Evolutionary conservation across 2,113 vertebrate species (phyloP).

Genomic region (Heterocephalus glaber): DNA sequence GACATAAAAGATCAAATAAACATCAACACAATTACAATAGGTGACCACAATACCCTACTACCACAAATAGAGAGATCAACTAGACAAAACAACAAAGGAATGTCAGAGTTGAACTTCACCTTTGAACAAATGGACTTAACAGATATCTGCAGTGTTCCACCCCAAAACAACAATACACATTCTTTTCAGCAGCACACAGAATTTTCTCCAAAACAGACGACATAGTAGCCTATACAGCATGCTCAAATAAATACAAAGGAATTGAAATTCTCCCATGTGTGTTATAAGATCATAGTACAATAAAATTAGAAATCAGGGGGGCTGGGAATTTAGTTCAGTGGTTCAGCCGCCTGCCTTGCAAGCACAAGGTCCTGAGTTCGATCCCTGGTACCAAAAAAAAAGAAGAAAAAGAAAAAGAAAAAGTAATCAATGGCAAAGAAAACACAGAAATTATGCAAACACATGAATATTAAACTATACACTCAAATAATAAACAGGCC

Average conservation of each 20-base stretch:
- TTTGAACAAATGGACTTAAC: background rate
- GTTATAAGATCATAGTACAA: background rate
- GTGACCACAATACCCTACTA: background rate
- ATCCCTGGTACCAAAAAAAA: no score
- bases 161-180: background rate
- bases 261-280: background rate
- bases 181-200: background rate
- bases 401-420: no score
- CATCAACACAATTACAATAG: background rate
- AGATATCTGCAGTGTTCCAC: background rate
- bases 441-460: background rate
- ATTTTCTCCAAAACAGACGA: background rate
- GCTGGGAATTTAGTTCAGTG: no score
- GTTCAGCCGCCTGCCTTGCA: no score
- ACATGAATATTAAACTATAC: background rate
- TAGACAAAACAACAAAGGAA: background rate
- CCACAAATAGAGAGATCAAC: background rate
- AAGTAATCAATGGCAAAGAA: background rate
- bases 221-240: background rate
- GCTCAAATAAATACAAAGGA: background rate
- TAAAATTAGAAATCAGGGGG: background rate
- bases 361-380: no score
- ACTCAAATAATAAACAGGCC: background rate
- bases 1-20: background rate
- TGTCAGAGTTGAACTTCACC: no score